A percentile compares a stretch with the other conserved stretches of the same genome.
Conservation (phyloP, 2,888 invertebrate species). For the Melangyna quadrimaculata region DNA sequence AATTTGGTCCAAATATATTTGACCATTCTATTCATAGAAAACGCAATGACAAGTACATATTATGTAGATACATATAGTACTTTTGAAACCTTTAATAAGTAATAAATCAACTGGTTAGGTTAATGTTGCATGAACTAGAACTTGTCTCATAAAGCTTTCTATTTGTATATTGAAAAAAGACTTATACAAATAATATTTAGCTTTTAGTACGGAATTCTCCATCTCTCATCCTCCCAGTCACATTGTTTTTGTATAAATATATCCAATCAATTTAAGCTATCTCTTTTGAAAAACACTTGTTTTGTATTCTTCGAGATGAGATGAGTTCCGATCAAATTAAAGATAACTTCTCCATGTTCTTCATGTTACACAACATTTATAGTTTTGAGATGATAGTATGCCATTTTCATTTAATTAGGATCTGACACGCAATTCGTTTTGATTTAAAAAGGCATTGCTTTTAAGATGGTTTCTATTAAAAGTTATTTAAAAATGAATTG, state of each 20-base stretch:
- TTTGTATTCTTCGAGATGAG: not conserved
- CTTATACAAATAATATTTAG: not conserved
- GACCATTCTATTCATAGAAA: not conserved
- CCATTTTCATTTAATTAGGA: no score
- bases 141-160: not conserved
- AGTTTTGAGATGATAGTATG: not conserved
- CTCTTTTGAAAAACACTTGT: not conserved
- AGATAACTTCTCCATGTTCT: not conserved
- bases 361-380: not conserved
- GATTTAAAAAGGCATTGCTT: no score
- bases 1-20: not conserved
- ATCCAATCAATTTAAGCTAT: not conserved
- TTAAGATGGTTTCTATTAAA: no score
- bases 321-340: not conserved
- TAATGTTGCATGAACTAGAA: not conserved
- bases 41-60: not conserved
- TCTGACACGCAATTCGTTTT: not conserved
- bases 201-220: not conserved
- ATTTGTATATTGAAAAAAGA: not conserved
- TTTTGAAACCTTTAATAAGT: not conserved
- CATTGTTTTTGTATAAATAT: not conserved
- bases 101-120: conserved; percentile 4
- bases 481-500: no score
- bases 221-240: not conserved
- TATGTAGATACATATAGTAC: no score